Base-by-base conservation (phyloP, 2,888 invertebrate species). In the Nemotelus nigrinus region DNA sequence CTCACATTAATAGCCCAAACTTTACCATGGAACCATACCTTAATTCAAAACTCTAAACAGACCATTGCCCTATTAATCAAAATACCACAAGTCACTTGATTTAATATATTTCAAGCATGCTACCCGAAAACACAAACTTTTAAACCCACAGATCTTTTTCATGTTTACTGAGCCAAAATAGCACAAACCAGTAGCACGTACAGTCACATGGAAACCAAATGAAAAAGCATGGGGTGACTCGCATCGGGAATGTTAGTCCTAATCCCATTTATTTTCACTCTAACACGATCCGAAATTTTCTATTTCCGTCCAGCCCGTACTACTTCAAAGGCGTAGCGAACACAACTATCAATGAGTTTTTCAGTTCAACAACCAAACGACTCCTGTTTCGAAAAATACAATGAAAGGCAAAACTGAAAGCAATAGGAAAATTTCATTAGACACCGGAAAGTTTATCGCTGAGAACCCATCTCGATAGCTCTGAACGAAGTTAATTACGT, bases 401-500 rank as follows among this genome's bases (percentile, higher is more conserved):
- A 8, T 47, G 25, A 65, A 63, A n/a, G 41, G 53, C 58, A 63
- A 60, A 60, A 60, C 48, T 41, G 5, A 25, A 47, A 47, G 74
- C 41, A 60, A 63, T 60, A 48, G 48, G 50, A 25, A 48, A 47
- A 63, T 60, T 74, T 74, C 63, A 48, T 74, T 60, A 48, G 74
- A 60, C 63, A 5, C 48, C 74, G 60, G 55, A 70, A 70, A 70
- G 70, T 70, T 70, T 70, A 70, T 70, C 70, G 55, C 7, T 55
- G 53, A 43, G 70, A 55, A 43, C 70, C 70, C 70, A 70, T 70
- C 70, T 70, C 63, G 60, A 41, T 41, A 63, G 45, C 63, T 25
- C 25, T 48, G 63, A 60, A 74, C 74, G 60, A 74, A 74, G 74
- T 74, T 74, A 74, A 74, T 74, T 74, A 74, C 74, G 60, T 63